Conservation (phyloP, 23 tunicate genomes). For the Oikopleura dioica region DNA sequence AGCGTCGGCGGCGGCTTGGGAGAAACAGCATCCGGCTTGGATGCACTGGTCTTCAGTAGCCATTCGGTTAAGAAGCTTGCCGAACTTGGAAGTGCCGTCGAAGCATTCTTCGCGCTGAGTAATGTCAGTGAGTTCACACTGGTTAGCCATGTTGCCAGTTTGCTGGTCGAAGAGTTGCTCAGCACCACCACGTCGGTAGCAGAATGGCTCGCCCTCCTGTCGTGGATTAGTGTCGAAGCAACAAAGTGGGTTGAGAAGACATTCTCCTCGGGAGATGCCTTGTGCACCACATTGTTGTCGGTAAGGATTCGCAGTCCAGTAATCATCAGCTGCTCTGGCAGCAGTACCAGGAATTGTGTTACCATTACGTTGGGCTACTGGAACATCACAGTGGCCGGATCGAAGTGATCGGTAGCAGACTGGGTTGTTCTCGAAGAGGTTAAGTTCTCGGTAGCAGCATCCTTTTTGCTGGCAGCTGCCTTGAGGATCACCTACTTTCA, state of each 20-base stretch:
- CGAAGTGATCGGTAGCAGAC: slow-evolving; percentile 12
- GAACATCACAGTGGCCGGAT: slow-evolving; percentile 1
- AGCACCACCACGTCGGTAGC: slow-evolving; percentile 5
- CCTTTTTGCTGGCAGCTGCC: not conserved
- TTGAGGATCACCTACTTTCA: not conserved
- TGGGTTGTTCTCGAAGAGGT: slow-evolving; percentile 5
- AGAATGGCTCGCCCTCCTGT: not conserved
- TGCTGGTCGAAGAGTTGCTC: slow-evolving; percentile 4
- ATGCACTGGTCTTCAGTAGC: not conserved
- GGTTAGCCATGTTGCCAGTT: not conserved
- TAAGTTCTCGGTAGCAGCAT: slow-evolving; percentile 4
- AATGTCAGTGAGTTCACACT: not conserved
- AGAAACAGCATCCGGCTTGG: not conserved
- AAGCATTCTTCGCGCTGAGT: not conserved
- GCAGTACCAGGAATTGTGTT: not conserved
- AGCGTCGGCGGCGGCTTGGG: not conserved
- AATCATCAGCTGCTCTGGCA: not conserved
- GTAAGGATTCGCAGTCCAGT: not conserved
- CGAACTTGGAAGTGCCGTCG: not conserved
- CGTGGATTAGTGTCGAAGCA: slow-evolving; percentile 6
- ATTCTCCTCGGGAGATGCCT: slow-evolving; percentile 1
- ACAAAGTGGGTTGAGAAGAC: slow-evolving; percentile 9
- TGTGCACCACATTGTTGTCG: not conserved
- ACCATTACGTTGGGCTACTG: not conserved
- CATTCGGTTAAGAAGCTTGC: slow-evolving; percentile 4